phyloP scores from a whole-genome alignment of 2,888 invertebrate species.

The Aleiodes alternator region DNA sequence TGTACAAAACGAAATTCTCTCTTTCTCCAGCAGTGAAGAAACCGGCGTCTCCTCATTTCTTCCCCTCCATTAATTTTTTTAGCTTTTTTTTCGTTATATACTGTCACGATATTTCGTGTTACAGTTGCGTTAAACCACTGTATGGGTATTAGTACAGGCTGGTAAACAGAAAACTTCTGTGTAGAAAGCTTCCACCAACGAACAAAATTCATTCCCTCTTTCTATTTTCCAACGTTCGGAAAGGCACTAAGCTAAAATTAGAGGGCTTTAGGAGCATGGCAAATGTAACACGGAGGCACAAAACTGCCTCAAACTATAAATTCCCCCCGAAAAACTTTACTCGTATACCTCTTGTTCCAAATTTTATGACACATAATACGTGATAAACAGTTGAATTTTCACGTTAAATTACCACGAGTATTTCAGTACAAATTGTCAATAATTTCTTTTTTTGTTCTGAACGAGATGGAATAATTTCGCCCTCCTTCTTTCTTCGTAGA shows the following conservation, averaged over 20 bases:
- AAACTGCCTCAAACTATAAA: slow-evolving; percentile 26
- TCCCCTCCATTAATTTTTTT: not conserved
- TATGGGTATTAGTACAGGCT: slow-evolving; percentile 21
- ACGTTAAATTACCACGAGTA: not conserved
- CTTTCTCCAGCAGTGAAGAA: too few species aligned
- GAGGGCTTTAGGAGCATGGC: not conserved
- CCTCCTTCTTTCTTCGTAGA: too few species aligned
- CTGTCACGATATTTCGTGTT: slow-evolving; percentile 22
- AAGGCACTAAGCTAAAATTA: slow-evolving; percentile 26
- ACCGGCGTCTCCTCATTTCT: not conserved
- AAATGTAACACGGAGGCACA: slow-evolving; percentile 7
- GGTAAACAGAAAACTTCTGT: slow-evolving; percentile 20
- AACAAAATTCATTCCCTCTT: slow-evolving; percentile 1
- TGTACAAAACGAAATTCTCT: too few species aligned
- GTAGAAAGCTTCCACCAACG: not conserved
- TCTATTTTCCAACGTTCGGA: slow-evolving; percentile 29
- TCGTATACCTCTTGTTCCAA: not conserved
- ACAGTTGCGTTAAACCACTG: slow-evolving; percentile 15
- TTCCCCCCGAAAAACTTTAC: slow-evolving; percentile 1
- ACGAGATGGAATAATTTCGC: not conserved
- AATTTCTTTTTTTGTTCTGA: not conserved
- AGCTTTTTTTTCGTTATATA: not conserved
- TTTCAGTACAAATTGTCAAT: not conserved
- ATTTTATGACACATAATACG: slow-evolving; percentile 3
- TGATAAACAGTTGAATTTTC: not conserved